Evolutionary conservation across 2,888 invertebrate genomes (phyloP), one percentile per base, ranked within the genome.

Genomic region (Tenthredo amoena): DNA sequence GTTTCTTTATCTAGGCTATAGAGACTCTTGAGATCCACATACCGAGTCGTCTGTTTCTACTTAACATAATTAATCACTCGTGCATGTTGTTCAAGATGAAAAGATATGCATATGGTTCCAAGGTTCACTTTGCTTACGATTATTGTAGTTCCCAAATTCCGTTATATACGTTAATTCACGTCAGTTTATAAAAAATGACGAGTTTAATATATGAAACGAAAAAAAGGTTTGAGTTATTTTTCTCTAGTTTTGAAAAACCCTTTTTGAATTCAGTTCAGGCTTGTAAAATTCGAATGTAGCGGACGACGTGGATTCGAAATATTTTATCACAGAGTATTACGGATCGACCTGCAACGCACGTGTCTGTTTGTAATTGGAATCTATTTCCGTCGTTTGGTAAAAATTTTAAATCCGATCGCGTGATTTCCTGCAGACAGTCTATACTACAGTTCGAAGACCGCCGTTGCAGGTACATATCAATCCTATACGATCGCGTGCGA

Each of bases 31-130:
- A 47, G 55, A 55, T 77, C 77, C 77, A 55, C 77, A 77, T 77
- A 77, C 31, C 50, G 34, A 77, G 15, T 77, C 77, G 77, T 55
- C 31, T 77, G 55, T 55, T 50, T 77, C 50, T 50, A 18, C 37
- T 76, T 77, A 77, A 77, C 77, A 77, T 77, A 77, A 77, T 77
- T 77, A 77, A 77, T 77, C 47, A 31, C 77, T 77, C 55, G 26
- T 55, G 40, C 77, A 77, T 47, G 43, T 31, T 26, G 34, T 31
- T 77, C 21, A 21, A 74, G 74, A 74, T 74, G 43, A 12, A 12
- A 74, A 74, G 40, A 74, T 74, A 74, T 43, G 74, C 74, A 74
- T 74, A 43, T 74, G 10, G 43, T 10, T 6, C 1, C 21, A 15
- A 43, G 40, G 43, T 74, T 26, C 43, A 74, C 9, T n/a, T 71